Conservation (phyloP, 2,888 invertebrate genomes). For the Drosophila infuscata region DNA sequence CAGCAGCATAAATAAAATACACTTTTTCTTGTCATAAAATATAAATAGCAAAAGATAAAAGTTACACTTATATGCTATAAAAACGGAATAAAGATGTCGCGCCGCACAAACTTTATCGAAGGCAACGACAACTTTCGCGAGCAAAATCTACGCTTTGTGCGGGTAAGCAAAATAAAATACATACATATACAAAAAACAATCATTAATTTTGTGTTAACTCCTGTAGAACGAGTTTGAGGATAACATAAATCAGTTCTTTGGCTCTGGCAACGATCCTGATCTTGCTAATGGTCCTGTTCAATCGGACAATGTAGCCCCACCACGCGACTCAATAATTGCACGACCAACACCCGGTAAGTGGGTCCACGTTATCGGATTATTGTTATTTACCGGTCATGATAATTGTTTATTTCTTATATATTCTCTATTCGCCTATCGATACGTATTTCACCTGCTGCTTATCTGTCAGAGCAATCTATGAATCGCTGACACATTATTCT, state of each 20-base stretch:
- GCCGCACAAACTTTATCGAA: conserved; percentile 86
- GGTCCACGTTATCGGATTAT: conserved; percentile 4
- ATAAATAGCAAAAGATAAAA: not conserved
- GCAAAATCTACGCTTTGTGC: conserved; percentile 86
- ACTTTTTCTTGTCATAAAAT: conserved; percentile 1
- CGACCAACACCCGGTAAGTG: conserved; percentile 89
- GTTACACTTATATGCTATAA: not conserved
- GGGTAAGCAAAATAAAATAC: conserved; percentile 76
- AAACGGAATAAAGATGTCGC: conserved; percentile 57
- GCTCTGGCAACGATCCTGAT: conserved; percentile 24
- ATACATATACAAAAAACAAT: not conserved
- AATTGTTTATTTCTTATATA: conserved; percentile 1
- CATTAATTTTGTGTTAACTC: not conserved
- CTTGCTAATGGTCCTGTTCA: conserved; percentile 7
- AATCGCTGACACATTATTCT: conserved; percentile 7
- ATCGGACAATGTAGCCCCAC: conserved; percentile 52
- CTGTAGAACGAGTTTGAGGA: conserved; percentile 85
- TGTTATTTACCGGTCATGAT: conserved; percentile 3
- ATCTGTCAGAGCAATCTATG: conserved; percentile 19
- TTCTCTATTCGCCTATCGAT: not conserved
- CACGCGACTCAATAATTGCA: conserved; percentile 87
- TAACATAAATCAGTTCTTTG: conserved; percentile 87
- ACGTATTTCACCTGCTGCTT: not conserved
- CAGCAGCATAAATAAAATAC: not conserved
- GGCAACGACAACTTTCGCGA: conserved; percentile 88